Evolutionary conservation across 2,797 vertebrate species (phyloP), one percentile per base, ranked within the genome.

Genomic region (Ciconia nigra): DNA sequence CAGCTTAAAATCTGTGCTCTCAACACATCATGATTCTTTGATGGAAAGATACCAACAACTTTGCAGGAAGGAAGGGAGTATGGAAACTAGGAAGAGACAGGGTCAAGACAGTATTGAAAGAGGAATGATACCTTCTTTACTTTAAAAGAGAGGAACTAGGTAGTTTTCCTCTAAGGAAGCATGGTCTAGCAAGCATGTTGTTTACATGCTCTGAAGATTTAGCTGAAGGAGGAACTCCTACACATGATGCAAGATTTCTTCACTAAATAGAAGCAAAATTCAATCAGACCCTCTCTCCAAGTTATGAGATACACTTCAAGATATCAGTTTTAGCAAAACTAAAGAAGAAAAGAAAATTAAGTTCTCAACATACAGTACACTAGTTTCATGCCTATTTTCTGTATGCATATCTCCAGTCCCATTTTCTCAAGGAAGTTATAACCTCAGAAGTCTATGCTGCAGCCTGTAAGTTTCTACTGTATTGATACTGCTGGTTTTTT

Each of bases 91-190:
- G 88, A 97, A 94, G 41, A 90, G 33, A 89, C 14, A 21, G 70
- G 73, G 93, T 89, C 96, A 93, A 87, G 65, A 62, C 66, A 78
- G 72, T 66, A 89, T 18, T 77, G 62, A 87, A 87, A 87, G 73
- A 90, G 63, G 73, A 97, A 52, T 72, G 66, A 79, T 87, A 77
- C 58, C 83, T 76, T 84, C 69, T 92, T 33, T 61, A 82, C 65
- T 92, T 82, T 57, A 89, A 62, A 76, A 93, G 19, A 88, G 94
- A 96, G 85, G 82, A 96, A 94, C 86, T 65, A 87, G 28, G 42
- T 55, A 96, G 81, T 57, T 90, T 96, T 94, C 81, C 88, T 94
- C 59, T 82, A 84, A 89, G 88, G 86, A 95, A 93, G 74, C 80
- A 33, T 26, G 39, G 66, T 80, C 70, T 90, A 90, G 62, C 42